phyloP scores from a whole-genome alignment of 2,888 invertebrate species.

The Desoria tigrina region DNA sequence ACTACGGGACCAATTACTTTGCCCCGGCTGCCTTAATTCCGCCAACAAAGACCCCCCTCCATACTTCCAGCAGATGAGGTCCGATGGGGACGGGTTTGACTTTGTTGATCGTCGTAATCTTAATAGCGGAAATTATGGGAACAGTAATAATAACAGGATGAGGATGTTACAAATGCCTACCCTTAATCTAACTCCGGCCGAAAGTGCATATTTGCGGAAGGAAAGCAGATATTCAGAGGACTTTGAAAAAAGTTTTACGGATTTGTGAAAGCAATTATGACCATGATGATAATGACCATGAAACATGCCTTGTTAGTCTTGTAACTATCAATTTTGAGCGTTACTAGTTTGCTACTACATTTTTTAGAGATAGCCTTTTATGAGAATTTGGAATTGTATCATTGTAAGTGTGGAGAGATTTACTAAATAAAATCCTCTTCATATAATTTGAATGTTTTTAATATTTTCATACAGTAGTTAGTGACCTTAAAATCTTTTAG shows the following conservation, averaged over 20 bases:
- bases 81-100: neutral
- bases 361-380: too few relatives aligned
- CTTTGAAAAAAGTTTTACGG: neutral
- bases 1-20: constrained; percentile 45
- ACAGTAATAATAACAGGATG: too few relatives aligned
- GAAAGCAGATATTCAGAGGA: neutral
- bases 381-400: too few relatives aligned
- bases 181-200: neutral
- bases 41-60: neutral
- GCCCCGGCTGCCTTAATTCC: constrained; percentile 44
- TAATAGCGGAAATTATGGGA: neutral
- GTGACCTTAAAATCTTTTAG: too few relatives aligned
- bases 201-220: neutral
- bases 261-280: neutral
- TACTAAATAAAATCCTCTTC: too few relatives aligned
- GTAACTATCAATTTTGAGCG: too few relatives aligned
- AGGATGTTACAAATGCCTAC: neutral
- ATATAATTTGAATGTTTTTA: too few relatives aligned
- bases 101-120: neutral
- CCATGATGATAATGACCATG: too few relatives aligned
- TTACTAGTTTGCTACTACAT: too few relatives aligned
- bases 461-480: too few relatives aligned
- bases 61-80: neutral
- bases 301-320: too few relatives aligned
- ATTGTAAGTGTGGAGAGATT: too few relatives aligned